Base-by-base conservation (phyloP, 2,888 invertebrate species). In the Ethmia dodecea region DNA sequence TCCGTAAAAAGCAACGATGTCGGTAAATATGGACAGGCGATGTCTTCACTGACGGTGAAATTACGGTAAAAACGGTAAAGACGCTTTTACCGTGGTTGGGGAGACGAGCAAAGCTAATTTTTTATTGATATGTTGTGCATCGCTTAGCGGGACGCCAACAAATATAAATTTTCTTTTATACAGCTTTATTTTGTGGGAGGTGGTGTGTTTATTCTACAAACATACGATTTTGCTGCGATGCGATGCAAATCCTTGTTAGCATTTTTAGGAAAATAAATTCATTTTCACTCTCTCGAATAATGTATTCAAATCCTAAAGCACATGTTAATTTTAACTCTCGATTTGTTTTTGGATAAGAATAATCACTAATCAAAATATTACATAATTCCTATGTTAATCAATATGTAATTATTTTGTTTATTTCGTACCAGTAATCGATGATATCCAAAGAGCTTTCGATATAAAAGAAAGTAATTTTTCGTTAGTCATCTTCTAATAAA, bases 11-110 rank as follows among this genome's bases (percentile, higher is more conserved):
- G 69, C 61, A 72, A 86, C 70, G 80, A 73, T 50, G 62, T 52
- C 68, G 47, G 73, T 84, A 84, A 86, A 86, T 72, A 80, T 69
- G 68, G 78, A 74, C 79, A 70, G 66, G 63, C 73, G 61, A 77
- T 75, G 77, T 71, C 72, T 70, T 62, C 47, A 46, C 48, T 53
- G 61, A 46, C 31, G 38, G 51, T 53, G 52, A 55, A 64, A 58
- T 51, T 58, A 54, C 53, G 49, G 50, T 54, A 57, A 64, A 67
- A 64, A 59, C 49, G 52, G 58, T 52, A 42, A 59, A 65, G 60
- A 60, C 42, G 55, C 62, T 62, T 62, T 61, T 59, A 64, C 53
- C 53, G 41, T 31, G 34, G 43, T 43, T 40, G 33, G 42, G 45
- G 51, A 49, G 49, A 58, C 46, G 52, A 53, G 59, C 47, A 49